Evolutionary conservation across 2,888 invertebrate genomes (phyloP).

Genomic region (Branchipolynoe longqiensis): DNA sequence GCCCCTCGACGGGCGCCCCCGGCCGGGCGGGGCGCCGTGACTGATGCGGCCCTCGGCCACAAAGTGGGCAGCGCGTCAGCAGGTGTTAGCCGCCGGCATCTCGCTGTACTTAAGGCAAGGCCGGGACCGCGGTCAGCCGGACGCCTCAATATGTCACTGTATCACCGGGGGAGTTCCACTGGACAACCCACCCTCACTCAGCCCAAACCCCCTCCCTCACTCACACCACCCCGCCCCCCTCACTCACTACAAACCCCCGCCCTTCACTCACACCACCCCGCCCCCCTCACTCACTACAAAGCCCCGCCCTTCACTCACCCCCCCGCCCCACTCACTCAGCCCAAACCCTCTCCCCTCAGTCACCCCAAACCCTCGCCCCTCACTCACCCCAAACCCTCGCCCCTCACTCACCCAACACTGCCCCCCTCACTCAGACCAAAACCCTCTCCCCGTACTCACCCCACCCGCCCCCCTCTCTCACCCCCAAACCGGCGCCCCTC

Average conservation of each 20-base stretch:
- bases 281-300: background rate
- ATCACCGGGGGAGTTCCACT: slow-evolving; percentile 22
- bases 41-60: slow-evolving; percentile 1
- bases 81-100: slow-evolving; percentile 37
- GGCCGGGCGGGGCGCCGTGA: background rate
- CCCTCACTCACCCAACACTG: too few species aligned
- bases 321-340: background rate
- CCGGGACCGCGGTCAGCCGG: slow-evolving; percentile 8
- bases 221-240: background rate
- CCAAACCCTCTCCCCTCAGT: background rate
- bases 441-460: too few species aligned
- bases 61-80: slow-evolving; percentile 43
- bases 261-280: background rate
- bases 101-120: slow-evolving; percentile 33
- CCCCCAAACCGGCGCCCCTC: too few species aligned
- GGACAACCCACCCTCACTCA: background rate
- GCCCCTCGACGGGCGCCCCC: background rate
- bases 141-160: slow-evolving; percentile 37
- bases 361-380: background rate
- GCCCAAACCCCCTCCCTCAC: background rate
- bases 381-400: too few species aligned
- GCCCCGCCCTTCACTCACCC: too few species aligned
- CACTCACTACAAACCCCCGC: background rate
- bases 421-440: too few species aligned
- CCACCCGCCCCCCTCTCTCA: too few species aligned